Evolutionary conservation across 1,140 invertebrate genomes (phyloP).

Genomic region (Meteorus sp.): DNA sequence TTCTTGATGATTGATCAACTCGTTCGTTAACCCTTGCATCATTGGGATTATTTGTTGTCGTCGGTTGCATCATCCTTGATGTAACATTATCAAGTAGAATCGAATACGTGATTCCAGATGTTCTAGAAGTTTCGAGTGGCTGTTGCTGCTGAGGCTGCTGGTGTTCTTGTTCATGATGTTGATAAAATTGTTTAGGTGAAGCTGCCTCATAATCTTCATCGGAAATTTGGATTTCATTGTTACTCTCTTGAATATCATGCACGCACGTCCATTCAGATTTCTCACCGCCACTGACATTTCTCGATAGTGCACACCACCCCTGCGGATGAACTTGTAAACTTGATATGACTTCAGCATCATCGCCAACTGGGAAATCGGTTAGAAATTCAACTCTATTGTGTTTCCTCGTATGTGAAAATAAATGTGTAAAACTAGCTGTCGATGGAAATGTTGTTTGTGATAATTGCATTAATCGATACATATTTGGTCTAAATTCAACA

Average conservation of each 20-base stretch:
- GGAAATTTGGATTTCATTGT: slow-evolving; percentile 36
- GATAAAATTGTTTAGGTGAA: too few species aligned
- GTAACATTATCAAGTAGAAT: slow-evolving; percentile 45
- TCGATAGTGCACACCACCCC: slow-evolving; percentile 84
- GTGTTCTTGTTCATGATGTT: too few species aligned
- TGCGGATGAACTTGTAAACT: slow-evolving; percentile 90
- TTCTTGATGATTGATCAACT: not conserved
- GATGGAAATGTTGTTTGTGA: slow-evolving; percentile 78
- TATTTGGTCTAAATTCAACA: slow-evolving; percentile 85
- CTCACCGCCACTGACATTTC: slow-evolving; percentile 85
- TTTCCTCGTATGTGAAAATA: slow-evolving; percentile 74
- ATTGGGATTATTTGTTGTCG: slow-evolving; percentile 31
- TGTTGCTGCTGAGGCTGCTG: slow-evolving; percentile 39
- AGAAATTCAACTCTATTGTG: slow-evolving; percentile 88
- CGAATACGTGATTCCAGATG: slow-evolving; percentile 44
- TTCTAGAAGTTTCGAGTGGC: slow-evolving; percentile 22
- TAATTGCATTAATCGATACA: slow-evolving; percentile 87
- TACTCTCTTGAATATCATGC: slow-evolving; percentile 84
- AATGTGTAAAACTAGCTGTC: slow-evolving; percentile 75
- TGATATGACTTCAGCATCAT: slow-evolving; percentile 88
- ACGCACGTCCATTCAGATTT: slow-evolving; percentile 91
- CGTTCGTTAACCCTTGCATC: slow-evolving; percentile 37
- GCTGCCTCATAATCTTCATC: slow-evolving; percentile 52
- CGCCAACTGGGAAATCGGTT: slow-evolving; percentile 81
- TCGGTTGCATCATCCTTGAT: slow-evolving; percentile 33